Percentiles rank a stretch among this genome's conserved stretches.
Evolutionary conservation across 2,113 vertebrate genomes (phyloP).

Genomic region (Ptyas mucosa): DNA sequence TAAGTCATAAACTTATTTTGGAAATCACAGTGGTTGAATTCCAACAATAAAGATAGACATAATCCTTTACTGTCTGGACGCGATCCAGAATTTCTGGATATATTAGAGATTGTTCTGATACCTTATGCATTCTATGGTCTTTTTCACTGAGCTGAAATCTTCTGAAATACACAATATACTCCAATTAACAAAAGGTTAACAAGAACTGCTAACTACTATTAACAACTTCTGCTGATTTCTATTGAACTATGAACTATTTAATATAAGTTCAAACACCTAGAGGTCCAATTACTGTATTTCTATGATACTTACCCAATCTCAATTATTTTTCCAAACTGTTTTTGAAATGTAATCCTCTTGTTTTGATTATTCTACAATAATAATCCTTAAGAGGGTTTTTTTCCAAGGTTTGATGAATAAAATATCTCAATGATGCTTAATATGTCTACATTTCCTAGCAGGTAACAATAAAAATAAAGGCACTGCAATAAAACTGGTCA

Average conservation of each 20-base stretch:
- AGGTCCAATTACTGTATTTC: not conserved
- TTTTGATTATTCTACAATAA: not conserved
- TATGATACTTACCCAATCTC: not conserved
- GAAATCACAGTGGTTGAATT: not conserved
- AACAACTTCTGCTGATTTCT: not conserved
- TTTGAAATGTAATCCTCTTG: not conserved
- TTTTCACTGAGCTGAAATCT: not conserved
- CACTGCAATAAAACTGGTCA: not conserved
- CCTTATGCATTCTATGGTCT: not conserved
- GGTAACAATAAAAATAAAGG: not conserved
- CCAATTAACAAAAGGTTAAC: not conserved
- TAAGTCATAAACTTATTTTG: not conserved
- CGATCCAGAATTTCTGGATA: not conserved
- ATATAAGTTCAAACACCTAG: not conserved
- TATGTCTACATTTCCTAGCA: not conserved
- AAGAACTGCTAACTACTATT: not conserved
- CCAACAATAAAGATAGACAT: not conserved
- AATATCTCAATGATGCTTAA: not conserved
- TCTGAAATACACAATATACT: not conserved
- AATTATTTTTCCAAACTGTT: not conserved
- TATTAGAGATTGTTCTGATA: not conserved
- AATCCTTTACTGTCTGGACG: not conserved
- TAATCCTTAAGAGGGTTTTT: not conserved
- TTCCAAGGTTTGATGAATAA: not conserved
- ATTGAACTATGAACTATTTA: not conserved